A percentile compares a stretch with the other conserved stretches of the same genome.
Evolutionary conservation across 2,113 vertebrate genomes (phyloP).

Genomic region (Hemichromis elongatus): DNA sequence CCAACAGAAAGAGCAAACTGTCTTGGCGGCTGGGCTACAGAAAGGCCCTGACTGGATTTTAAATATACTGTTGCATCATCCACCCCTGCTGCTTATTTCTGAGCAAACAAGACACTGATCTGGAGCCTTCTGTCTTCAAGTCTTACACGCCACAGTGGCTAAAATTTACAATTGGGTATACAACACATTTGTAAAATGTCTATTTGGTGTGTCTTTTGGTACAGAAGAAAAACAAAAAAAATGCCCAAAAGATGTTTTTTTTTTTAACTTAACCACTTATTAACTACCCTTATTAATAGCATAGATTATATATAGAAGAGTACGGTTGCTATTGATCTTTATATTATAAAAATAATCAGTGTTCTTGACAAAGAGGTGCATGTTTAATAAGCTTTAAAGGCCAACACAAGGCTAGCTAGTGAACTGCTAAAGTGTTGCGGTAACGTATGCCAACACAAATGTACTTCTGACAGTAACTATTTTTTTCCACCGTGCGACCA

Average conservation of each 20-base stretch:
- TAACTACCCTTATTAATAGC: background rate
- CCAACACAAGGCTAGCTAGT: background rate
- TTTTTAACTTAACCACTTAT: accelerated
- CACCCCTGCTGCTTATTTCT: background rate
- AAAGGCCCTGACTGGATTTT: background rate
- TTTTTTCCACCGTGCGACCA: background rate
- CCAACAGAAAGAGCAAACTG: background rate
- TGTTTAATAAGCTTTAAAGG: background rate
- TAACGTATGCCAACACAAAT: background rate
- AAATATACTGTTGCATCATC: background rate
- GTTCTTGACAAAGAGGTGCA: background rate
- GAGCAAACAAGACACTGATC: background rate
- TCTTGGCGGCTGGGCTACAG: background rate
- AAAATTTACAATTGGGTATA: background rate
- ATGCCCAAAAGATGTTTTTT: accelerated
- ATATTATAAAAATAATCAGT: background rate
- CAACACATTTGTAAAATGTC: background rate
- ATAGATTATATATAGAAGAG: background rate
- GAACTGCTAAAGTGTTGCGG: background rate
- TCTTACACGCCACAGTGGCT: background rate
- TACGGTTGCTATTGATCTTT: background rate
- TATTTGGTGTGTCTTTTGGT: background rate
- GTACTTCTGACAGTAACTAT: background rate
- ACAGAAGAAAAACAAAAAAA: background rate
- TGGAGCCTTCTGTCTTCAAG: background rate